Conservation (phyloP, 2,113 vertebrate species). For the Nannobrachium achirus region DNA sequence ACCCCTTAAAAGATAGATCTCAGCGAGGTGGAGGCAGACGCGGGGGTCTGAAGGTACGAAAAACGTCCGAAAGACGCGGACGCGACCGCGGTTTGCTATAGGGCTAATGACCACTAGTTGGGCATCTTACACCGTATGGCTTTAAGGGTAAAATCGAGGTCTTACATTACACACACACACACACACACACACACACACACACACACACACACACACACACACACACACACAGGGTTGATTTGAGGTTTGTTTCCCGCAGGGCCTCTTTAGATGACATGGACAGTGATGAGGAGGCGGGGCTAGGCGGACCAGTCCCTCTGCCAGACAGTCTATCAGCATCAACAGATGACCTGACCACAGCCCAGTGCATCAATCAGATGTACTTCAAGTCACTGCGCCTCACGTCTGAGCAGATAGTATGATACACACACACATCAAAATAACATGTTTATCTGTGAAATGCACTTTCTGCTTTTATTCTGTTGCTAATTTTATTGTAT, state of each 20-base stretch:
- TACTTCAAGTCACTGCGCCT: constrained; percentile 92
- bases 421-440: constrained; percentile 21
- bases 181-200: not conserved
- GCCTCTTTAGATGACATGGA: constrained; percentile 66
- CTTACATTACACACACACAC: no score
- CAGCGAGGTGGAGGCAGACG: no score
- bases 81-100: no score
- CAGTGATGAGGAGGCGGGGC: constrained; percentile 74
- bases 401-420: constrained; percentile 89
- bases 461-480: no score
- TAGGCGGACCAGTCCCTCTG: constrained; percentile 35
- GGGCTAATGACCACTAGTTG: no score
- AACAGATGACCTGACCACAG: constrained; percentile 48
- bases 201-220: not conserved
- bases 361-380: constrained; percentile 75
- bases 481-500: no score
- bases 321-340: constrained; percentile 43
- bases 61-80: no score
- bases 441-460: no score
- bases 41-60: no score
- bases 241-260: constrained; percentile 54
- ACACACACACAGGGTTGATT: not conserved
- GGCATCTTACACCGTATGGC: no score
- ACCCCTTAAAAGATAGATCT: no score
- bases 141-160: no score